A percentile compares a stretch with the other conserved stretches of the same genome.
These are phyloP conservation scores for Ellobium chinense DNA, from an alignment of 2,888 invertebrate genomes.

Conservation along the genomic window DNA sequence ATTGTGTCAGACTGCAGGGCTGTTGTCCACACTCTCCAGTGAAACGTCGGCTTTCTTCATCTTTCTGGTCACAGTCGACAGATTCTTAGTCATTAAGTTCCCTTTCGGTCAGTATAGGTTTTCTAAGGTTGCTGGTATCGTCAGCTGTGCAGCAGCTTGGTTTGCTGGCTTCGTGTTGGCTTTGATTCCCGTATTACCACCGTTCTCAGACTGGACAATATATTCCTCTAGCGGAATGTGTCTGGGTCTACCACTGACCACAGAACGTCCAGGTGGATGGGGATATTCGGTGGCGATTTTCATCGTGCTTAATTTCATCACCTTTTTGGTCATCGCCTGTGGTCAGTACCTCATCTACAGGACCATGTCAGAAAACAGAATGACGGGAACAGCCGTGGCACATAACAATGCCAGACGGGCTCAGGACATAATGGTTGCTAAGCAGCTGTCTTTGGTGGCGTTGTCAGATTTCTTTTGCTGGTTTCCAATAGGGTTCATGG, in stretches of 20 bases:
- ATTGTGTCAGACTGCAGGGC: constrained; percentile 57
- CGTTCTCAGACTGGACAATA: constrained; percentile 28
- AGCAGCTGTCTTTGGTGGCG: constrained; percentile 69
- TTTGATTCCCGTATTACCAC: constrained; percentile 68
- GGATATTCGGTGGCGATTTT: constrained; percentile 74
- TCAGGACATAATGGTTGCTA: constrained; percentile 61
- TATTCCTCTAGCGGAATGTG: constrained; percentile 66
- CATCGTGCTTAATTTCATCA: constrained; percentile 70
- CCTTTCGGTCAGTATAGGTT: constrained; percentile 79
- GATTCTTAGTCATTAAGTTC: constrained; percentile 83
- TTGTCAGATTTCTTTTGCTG: constrained; percentile 70
- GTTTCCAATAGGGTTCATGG: constrained; percentile 60
- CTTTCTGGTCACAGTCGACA: constrained; percentile 83
- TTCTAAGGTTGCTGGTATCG: constrained; percentile 56
- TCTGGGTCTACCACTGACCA: constrained; percentile 75
- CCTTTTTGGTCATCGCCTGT: constrained; percentile 69
- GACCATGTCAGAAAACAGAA: constrained; percentile 74
- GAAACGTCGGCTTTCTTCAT: constrained; percentile 84
- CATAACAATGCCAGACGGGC: constrained; percentile 38
- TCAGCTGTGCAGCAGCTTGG: constrained; percentile 63
- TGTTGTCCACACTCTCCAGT: constrained; percentile 78
- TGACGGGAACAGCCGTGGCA: constrained; percentile 68
- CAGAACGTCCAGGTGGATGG: constrained; percentile 73
- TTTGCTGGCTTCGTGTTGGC: constrained; percentile 61
- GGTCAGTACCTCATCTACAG: constrained; percentile 75